Evolutionary conservation across 2,797 vertebrate species (phyloP).

Genomic region (Tenualosa thibaudeaui): DNA sequence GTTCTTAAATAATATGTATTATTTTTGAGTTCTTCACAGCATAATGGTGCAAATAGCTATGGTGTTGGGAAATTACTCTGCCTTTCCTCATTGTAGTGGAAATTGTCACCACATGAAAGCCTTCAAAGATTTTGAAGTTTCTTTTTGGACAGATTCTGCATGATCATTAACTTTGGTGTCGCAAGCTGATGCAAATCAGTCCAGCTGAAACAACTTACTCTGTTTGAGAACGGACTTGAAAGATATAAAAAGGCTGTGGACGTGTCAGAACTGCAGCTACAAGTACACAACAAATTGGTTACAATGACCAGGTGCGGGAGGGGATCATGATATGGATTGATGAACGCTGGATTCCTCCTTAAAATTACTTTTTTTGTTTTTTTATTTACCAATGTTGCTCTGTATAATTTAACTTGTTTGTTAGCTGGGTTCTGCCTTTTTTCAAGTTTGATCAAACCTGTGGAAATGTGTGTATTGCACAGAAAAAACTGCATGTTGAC

Average conservation of each 20-base stretch:
- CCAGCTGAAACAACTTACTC: background rate
- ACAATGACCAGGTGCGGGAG: background rate
- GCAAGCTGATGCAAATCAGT: background rate
- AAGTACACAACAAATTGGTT: background rate
- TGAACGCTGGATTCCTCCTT: constrained; percentile 4
- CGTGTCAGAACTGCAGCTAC: background rate
- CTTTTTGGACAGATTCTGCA: background rate
- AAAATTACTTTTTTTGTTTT: background rate
- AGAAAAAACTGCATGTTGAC: constrained; percentile 18
- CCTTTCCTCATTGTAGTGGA: background rate
- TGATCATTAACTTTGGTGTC: background rate
- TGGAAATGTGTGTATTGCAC: constrained; percentile 1
- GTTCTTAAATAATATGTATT: background rate
- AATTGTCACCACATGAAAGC: background rate
- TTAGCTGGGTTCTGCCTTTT: background rate
- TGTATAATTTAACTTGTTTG: background rate
- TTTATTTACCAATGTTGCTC: background rate
- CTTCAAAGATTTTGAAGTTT: background rate
- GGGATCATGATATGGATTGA: background rate
- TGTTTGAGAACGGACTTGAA: background rate
- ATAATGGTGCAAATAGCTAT: background rate
- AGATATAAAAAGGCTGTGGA: background rate
- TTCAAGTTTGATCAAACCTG: constrained; percentile 12
- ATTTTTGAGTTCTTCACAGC: background rate
- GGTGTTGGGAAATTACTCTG: background rate